A percentile compares a stretch with the other conserved stretches of the same genome.
Evolutionary conservation across 2,888 invertebrate species (phyloP).

Genomic region (Congeria kusceri): DNA sequence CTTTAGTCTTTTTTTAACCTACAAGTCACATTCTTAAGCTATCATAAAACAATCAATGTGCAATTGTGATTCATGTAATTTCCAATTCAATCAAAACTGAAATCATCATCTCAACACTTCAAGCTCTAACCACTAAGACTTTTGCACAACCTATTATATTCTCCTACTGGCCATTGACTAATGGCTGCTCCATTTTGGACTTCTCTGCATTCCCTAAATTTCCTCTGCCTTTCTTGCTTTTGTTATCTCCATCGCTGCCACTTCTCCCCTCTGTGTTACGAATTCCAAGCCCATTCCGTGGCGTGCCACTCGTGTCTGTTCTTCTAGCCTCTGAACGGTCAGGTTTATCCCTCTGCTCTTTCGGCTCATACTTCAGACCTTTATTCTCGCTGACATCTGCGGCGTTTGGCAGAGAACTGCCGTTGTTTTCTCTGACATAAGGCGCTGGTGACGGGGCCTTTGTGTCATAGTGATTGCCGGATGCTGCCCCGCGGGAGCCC

Average conservation of each 20-base stretch:
- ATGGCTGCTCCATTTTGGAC: too few relatives aligned
- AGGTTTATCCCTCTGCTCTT: constrained; percentile 67
- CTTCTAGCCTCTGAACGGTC: constrained; percentile 39
- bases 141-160: too few relatives aligned
- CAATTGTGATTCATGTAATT: too few relatives aligned
- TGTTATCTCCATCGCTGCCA: constrained; percentile 77
- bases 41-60: too few relatives aligned
- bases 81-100: too few relatives aligned
- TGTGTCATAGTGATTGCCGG: constrained; percentile 5
- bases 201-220: too few relatives aligned
- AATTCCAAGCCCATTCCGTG: constrained; percentile 55
- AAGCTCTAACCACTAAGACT: too few relatives aligned
- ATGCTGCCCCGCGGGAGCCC: not conserved
- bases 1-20: too few relatives aligned
- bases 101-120: too few relatives aligned
- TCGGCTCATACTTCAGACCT: constrained; percentile 40
- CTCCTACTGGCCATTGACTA: too few relatives aligned
- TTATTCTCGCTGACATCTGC: constrained; percentile 37
- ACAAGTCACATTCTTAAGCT: too few relatives aligned
- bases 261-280: constrained; percentile 57
- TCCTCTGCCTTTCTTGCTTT: constrained; percentile 69
- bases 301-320: constrained; percentile 25
- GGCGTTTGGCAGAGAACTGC: constrained; percentile 2
- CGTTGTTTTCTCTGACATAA: constrained; percentile 7
- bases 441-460: constrained; percentile 27